A percentile compares a stretch with the other conserved stretches of the same genome.
Evolutionary conservation across 2,113 vertebrate species (phyloP).

Genomic region (Pseudorectes ferrugineus): DNA sequence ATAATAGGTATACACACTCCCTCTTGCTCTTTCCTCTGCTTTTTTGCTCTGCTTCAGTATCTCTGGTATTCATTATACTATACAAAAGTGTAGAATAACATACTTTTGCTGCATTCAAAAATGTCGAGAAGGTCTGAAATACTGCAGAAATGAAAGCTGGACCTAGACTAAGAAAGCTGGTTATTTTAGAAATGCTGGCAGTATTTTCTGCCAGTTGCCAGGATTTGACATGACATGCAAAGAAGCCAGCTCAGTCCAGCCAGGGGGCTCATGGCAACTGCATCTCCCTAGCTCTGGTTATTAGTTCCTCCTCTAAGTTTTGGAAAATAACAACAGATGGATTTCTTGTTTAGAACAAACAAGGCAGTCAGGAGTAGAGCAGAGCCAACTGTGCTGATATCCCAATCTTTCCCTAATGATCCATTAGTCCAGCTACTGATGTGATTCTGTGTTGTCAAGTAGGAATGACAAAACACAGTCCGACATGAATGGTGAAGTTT

Average conservation of each 20-base stretch:
- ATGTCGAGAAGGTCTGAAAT: background rate
- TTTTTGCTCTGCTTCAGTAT: background rate
- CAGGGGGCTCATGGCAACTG: background rate
- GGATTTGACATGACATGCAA: background rate
- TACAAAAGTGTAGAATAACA: background rate
- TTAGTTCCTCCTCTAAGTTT: slow-evolving; percentile 7
- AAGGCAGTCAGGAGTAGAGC: background rate
- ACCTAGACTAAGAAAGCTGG: background rate
- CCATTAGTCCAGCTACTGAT: slow-evolving; percentile 9
- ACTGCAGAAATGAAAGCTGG: background rate
- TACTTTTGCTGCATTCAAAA: background rate
- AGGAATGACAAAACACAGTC: background rate
- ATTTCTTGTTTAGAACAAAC: slow-evolving; percentile 27
- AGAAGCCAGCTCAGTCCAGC: background rate
- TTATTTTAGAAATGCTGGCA: background rate
- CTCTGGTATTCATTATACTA: background rate
- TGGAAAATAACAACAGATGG: slow-evolving; percentile 39
- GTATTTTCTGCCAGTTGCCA: background rate
- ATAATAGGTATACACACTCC: fast-evolving
- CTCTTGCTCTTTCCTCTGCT: background rate
- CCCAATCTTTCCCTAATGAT: background rate
- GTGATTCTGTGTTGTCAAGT: background rate
- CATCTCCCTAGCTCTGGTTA: background rate
- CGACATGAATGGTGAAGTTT: background rate
- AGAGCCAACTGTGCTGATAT: slow-evolving; percentile 1